Evolutionary conservation across 1,140 invertebrate species (phyloP).

Genomic region (Sycophaga agraensis): DNA sequence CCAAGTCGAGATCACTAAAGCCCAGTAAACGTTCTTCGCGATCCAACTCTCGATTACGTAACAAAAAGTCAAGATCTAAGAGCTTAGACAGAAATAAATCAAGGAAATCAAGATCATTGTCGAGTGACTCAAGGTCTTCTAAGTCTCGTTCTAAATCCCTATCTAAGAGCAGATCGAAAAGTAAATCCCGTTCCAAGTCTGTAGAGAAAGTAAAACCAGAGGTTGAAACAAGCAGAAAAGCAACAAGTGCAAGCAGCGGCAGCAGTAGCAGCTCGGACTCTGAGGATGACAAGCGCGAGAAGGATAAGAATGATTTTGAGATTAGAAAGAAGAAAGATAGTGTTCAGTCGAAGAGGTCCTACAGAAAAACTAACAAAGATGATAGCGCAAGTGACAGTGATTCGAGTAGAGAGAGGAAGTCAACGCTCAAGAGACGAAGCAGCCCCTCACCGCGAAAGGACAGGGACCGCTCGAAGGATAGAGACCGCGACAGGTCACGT

Average conservation of each 20-base stretch:
- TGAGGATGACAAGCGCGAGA: constrained; percentile 51
- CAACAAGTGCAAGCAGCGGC: constrained; percentile 47
- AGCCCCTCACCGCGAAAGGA: constrained; percentile 50
- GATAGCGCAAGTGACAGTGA: constrained; percentile 64
- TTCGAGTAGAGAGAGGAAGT: constrained; percentile 54
- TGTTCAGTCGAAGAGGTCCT: constrained; percentile 80
- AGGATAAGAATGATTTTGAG: constrained; percentile 71
- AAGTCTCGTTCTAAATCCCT: constrained; percentile 50
- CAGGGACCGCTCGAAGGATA: constrained; percentile 45
- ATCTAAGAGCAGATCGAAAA: constrained; percentile 32
- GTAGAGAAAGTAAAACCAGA: constrained; percentile 54
- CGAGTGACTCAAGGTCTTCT: constrained; percentile 48
- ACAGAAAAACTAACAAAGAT: constrained; percentile 80
- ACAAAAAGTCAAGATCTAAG: constrained; percentile 50
- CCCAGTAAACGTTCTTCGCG: constrained; percentile 40
- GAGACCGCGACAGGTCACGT: constrained; percentile 45
- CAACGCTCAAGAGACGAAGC: constrained; percentile 46
- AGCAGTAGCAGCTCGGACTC: constrained; percentile 52
- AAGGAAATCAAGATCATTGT: constrained; percentile 48
- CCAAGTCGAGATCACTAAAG: constrained; percentile 44
- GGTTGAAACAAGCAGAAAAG: constrained; percentile 46
- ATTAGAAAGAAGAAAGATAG: constrained; percentile 76
- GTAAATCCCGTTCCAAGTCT: constrained; percentile 52
- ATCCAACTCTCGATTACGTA: constrained; percentile 40
- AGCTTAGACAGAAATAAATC: constrained; percentile 49